Conservation (phyloP, 1,140 invertebrate genomes). For the Saccostrea cuccullata region DNA sequence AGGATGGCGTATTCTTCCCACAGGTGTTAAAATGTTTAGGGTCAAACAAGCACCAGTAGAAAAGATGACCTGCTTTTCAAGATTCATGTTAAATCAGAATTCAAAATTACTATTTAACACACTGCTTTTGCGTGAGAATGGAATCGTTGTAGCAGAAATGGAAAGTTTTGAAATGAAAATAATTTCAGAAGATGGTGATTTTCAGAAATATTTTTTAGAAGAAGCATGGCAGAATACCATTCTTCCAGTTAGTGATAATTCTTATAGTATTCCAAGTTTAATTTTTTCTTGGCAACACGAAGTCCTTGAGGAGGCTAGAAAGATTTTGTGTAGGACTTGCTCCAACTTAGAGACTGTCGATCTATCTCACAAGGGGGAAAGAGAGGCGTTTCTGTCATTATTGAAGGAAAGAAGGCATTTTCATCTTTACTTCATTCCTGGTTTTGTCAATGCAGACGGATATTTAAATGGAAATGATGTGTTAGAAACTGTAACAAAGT, state of each 20-base stretch:
- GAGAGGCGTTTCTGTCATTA: not conserved
- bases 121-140: constrained; percentile 55
- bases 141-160: constrained; percentile 61
- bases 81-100: constrained; percentile 23
- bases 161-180: constrained; percentile 30
- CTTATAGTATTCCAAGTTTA: not conserved
- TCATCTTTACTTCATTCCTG: not conserved
- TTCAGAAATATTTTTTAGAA: not conserved
- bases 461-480: not conserved
- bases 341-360: not conserved
- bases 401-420: not conserved
- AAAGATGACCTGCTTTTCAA: constrained; percentile 45
- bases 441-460: not conserved
- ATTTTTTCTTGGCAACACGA: not conserved
- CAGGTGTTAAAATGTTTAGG: not conserved
- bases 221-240: not conserved
- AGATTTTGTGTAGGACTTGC: not conserved
- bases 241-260: not conserved
- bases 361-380: not conserved
- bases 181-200: not conserved
- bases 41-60: not conserved
- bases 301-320: not conserved
- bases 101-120: constrained; percentile 52
- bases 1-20: constrained; percentile 40
- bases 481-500: not conserved